Base-by-base conservation (phyloP, 30 jellyfish, hydroid and myxozoan genomes). In the Catostylus mosaicus region DNA sequence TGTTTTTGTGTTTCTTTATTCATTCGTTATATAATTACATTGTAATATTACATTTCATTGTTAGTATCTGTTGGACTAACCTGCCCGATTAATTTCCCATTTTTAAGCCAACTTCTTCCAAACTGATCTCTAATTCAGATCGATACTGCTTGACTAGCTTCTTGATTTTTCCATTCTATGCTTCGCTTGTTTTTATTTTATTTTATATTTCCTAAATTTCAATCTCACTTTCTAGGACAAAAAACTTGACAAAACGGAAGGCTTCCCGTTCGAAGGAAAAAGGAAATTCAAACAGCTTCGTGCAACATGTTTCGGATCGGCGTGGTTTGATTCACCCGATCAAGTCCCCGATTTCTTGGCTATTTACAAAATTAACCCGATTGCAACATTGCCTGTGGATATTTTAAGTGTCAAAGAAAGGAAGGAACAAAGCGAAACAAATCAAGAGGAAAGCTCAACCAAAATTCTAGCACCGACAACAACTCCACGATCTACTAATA, bases 241-340 rank as follows among this genome's bases (percentile, higher is more conserved):
- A 27, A 81, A 81, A 54, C 84, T 81, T 24, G 91, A 81, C 36
- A 81, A 81, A 37, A 81, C 91, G 20, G 91, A 81, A 48, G 91
- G 91, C 9, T 81, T 81, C 23, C 91, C 91, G 31, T 81, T 81
- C 72, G 91, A 81, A 32, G 63, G 36, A 34, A 81, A 81, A 57
- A 29, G 69, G 63, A 81, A 81, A 67, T 6, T 61, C 47, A 81
- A 81, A 56, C 75, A 47, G 75, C 75, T 52, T 34, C 80, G 84
- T 3, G 91, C 91, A 29, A 67, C 84, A 38, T 81, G 91, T 54
- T 81, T 81, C 66, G 91, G 91, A 6, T 52, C 84, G 8, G 80
- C 83, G 12, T 81, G 91, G 91, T 68, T 81, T 73, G 29, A 47
- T 30, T 66, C 91, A 1, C 36, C 84, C 0, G 69, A 48, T 16